Evolutionary conservation across 2,888 invertebrate species (phyloP), one percentile per base, ranked within the genome.

Genomic region (Atrina japonica): DNA sequence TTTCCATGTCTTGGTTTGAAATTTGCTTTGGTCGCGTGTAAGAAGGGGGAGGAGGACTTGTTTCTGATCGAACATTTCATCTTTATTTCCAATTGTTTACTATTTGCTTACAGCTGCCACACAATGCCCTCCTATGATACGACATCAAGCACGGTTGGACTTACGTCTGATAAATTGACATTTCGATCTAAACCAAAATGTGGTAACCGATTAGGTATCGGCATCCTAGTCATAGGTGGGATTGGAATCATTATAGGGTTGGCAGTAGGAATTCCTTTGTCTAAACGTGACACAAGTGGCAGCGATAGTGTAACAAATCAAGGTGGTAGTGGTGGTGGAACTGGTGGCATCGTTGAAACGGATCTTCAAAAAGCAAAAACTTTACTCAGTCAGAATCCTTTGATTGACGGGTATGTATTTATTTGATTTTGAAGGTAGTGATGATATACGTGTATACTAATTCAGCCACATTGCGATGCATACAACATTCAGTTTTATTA

Each of bases 391-490:
- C 23, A 63, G 11, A 66, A 77, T 61, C 82, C 82, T 1, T 61
- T 83, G 6, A 77, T 83, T 53, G 82, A 83, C 50, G 82, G 82
- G 82, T 82, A 74, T 71, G 70, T 66, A n/a, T 11, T 11, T 45
- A n/a, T n/a, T n/a, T n/a, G n/a, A n/a, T n/a, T n/a, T n/a, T n/a
- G n/a, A n/a, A n/a, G n/a, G n/a, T n/a, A n/a, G n/a, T n/a, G n/a
- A n/a, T n/a, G n/a, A n/a, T n/a, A n/a, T n/a, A n/a, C n/a, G n/a
- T n/a, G n/a, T n/a, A n/a, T n/a, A n/a, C n/a, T n/a, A 14, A 50
- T 35, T 35, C 30, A 2, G 35, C 35, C 35, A 35, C 35, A 7
- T 35, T 35, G n/a, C n/a, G n/a, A n/a, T n/a, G n/a, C n/a, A n/a
- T n/a, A n/a, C n/a, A n/a, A n/a, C n/a, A n/a, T n/a, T n/a, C n/a